Evolutionary conservation across 53 echinoderm and acorn worm species (phyloP), one percentile per base, ranked within the genome.

Genomic region (Echinometra lucunter): DNA sequence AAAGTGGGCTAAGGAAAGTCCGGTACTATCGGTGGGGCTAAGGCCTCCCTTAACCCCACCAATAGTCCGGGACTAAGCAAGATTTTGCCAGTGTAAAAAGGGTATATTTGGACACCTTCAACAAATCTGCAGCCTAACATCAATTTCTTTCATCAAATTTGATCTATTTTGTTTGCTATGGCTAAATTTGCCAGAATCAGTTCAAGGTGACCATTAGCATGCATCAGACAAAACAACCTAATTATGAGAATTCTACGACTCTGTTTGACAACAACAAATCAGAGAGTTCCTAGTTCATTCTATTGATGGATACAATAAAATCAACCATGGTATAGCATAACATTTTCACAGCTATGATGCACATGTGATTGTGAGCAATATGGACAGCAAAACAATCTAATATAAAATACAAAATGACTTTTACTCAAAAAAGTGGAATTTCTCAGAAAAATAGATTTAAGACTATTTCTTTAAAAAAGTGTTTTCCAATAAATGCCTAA

Each of bases 201-300:
- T 69, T 34, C 69, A 69, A 69, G 69, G 69, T 34, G 32, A 69
- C 30, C 32, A 69, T 69, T 69, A 69, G 69, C 69, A 28, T 4
- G 7, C 40, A 81, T 16, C 81, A 81, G 44, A 81, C 81, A 81
- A 81, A 81, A 81, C 81, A 81, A 81, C 81, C 21, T 69, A 28
- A 44, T 81, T 81, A 81, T 81, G 81, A 44, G 81, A 81, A 81
- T 44, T 81, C 81, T 23, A 19, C 19, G 23, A 81, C 81, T 1
- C 42, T 23, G 21, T 44, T 81, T 81, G 81, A 42, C 81, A 81
- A 38, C 81, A 81, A 81, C 81, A 81, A 81, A 81, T 6, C 44
- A 38, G 40, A 81, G 25, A 38, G 40, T 0, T 44, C 4, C 8
- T 18, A 42, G 28, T 75, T 37, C 75, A 74, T 74, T 80, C 42